Conservation (phyloP, 2,888 invertebrate genomes). For the Oithona nana region DNA sequence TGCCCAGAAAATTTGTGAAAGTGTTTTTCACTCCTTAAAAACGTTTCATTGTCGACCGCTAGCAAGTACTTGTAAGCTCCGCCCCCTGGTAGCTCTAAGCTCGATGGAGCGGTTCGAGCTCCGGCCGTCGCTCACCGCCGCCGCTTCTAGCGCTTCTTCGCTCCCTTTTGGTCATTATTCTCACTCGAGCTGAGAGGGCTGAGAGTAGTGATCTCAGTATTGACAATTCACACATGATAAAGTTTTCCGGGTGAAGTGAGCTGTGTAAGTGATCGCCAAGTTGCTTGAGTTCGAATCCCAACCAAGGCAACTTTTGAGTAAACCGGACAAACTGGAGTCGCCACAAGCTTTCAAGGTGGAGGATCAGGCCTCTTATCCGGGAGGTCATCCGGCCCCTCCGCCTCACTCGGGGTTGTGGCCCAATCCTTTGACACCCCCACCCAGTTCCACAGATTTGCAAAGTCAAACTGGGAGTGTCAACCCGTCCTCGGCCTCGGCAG, state of each 20-base stretch:
- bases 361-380: not conserved
- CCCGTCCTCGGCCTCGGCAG: not conserved
- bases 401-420: not conserved
- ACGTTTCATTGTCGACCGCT: too few species aligned
- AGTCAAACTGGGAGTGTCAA: not conserved
- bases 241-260: constrained; percentile 3
- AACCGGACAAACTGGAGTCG: not conserved
- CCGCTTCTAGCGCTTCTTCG: not conserved
- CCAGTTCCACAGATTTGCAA: not conserved
- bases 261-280: too few species aligned
- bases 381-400: too few species aligned
- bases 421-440: not conserved
- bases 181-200: not conserved
- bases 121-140: not conserved
- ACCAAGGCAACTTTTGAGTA: too few species aligned
- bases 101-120: too few species aligned
- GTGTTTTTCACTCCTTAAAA: too few species aligned
- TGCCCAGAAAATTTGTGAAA: too few species aligned
- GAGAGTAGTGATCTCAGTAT: not conserved
- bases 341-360: not conserved
- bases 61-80: too few species aligned
- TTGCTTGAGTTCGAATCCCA: too few species aligned
- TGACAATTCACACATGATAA: constrained; percentile 12
- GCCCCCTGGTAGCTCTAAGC: too few species aligned
- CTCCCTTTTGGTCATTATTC: not conserved